Conservation (phyloP, 2,888 invertebrate genomes). For the Leptura quadrifasciata region DNA sequence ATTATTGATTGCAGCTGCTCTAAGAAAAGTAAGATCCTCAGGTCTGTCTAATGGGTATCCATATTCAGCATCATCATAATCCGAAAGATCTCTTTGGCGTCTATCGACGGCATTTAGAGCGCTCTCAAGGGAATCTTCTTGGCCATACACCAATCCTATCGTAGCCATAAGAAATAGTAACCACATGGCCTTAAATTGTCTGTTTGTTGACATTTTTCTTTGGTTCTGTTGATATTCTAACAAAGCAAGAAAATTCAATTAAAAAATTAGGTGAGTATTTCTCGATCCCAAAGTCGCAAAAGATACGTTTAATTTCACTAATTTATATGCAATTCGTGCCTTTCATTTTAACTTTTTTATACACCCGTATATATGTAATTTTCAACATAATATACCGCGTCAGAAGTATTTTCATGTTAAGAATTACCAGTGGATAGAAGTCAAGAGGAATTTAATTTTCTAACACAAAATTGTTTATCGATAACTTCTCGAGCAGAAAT, state of each 20-base stretch:
- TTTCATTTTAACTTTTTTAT: too few species aligned
- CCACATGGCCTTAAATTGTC: background rate
- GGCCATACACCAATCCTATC: slow-evolving; percentile 53
- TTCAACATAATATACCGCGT: too few species aligned
- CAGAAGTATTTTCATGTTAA: too few species aligned
- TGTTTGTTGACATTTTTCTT: slow-evolving; percentile 7
- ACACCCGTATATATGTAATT: too few species aligned
- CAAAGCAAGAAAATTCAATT: background rate
- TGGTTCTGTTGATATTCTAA: slow-evolving; percentile 6
- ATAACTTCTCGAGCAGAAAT: too few species aligned
- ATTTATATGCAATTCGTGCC: too few species aligned
- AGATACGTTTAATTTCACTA: too few species aligned
- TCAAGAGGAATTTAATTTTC: too few species aligned
- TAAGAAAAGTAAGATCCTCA: slow-evolving; percentile 62
- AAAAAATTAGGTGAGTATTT: background rate
- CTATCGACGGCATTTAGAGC: slow-evolving; percentile 74
- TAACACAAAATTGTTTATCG: too few species aligned
- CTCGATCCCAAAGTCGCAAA: too few species aligned
- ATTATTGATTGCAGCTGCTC: slow-evolving; percentile 53
- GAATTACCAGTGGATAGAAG: too few species aligned
- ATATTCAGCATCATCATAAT: slow-evolving; percentile 63
- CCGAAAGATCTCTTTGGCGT: slow-evolving; percentile 71
- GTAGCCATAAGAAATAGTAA: slow-evolving; percentile 7
- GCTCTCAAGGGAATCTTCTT: slow-evolving; percentile 73
- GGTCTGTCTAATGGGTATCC: slow-evolving; percentile 61